phyloP scores from a whole-genome alignment of 2,113 vertebrate genomes.

The Gracilinanus agilis region DNA sequence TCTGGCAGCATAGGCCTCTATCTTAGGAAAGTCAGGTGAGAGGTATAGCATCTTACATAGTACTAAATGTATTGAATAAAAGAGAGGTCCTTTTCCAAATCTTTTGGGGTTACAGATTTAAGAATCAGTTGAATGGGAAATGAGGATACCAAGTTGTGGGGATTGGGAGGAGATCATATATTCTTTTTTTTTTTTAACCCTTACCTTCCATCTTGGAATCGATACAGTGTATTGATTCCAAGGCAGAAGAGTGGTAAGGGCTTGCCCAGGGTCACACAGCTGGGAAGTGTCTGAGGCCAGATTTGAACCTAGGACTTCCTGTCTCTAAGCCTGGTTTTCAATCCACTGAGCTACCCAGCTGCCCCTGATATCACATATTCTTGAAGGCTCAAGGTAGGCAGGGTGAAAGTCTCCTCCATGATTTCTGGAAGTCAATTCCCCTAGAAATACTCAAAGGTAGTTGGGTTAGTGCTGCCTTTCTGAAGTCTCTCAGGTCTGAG shows the following conservation, averaged over 20 bases:
- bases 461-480: slow-evolving; percentile 11
- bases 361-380: too few relatives aligned
- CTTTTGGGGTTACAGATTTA: background rate
- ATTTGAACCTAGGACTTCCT: too few relatives aligned
- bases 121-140: background rate
- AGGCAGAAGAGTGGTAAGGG: too few relatives aligned
- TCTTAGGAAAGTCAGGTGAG: slow-evolving; percentile 11
- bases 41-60: background rate
- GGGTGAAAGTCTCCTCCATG: background rate
- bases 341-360: too few relatives aligned
- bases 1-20: background rate
- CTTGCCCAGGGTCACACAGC: too few relatives aligned
- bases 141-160: background rate
- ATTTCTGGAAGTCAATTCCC: background rate
- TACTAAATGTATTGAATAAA: background rate
- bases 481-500: slow-evolving; percentile 1
- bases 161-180: background rate
- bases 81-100: background rate
- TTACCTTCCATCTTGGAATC: too few relatives aligned
- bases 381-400: too few relatives aligned
- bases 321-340: too few relatives aligned
- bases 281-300: too few relatives aligned
- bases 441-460: background rate
- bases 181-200: too few relatives aligned
- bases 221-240: too few relatives aligned